These are phyloP conservation scores for Tenualosa ilisha DNA, from an alignment of 2,797 vertebrate genomes.

Conservation along the genomic window DNA sequence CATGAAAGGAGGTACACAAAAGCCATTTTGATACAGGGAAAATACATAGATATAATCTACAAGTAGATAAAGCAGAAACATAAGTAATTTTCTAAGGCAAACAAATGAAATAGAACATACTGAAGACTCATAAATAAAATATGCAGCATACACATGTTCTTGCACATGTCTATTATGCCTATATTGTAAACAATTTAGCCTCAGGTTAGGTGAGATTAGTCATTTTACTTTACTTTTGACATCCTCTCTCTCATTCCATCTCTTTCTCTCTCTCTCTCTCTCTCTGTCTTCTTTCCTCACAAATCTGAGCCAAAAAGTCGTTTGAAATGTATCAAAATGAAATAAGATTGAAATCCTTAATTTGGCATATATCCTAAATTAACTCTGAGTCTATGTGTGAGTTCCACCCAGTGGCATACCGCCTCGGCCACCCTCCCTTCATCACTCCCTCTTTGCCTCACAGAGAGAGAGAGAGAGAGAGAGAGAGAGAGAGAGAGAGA, in stretches of 20 bases:
- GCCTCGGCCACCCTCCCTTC: background rate
- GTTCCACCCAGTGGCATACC: background rate
- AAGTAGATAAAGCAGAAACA: background rate
- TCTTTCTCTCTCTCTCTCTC: background rate
- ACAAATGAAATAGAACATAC: background rate
- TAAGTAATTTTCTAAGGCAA: background rate
- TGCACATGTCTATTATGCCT: background rate
- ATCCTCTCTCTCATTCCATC: background rate
- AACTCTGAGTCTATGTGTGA: background rate
- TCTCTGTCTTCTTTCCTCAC: background rate
- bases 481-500: too few species aligned
- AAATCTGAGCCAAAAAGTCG: background rate
- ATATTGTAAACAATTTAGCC: background rate
- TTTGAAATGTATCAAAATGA: conserved; percentile 10
- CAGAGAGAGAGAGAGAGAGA: background rate
- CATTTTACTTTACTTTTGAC: background rate
- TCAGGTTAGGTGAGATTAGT: background rate
- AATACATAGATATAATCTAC: background rate
- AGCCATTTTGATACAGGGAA: background rate
- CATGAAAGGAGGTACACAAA: background rate
- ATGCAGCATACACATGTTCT: background rate
- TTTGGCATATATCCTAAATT: conserved; percentile 3
- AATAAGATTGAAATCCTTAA: background rate
- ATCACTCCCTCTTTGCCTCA: background rate
- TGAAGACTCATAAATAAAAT: background rate